A percentile compares a stretch with the other conserved stretches of the same genome.
Evolutionary conservation across 2,888 invertebrate genomes (phyloP).

Genomic region (Tiliacea citrago): DNA sequence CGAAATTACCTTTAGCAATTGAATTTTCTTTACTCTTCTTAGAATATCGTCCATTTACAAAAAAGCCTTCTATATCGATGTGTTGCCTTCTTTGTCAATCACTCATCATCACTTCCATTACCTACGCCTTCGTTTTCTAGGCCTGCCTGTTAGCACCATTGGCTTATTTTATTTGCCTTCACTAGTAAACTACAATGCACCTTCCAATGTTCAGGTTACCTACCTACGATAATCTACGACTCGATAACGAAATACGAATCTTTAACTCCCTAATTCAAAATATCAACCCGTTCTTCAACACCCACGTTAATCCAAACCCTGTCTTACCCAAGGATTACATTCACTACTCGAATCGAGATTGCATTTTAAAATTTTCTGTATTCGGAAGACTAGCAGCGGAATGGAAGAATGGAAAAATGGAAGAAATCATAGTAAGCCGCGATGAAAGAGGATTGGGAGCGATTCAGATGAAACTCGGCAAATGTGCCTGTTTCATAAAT

Average conservation of each 20-base stretch:
- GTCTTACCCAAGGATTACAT: conserved; percentile 30
- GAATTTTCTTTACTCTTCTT: neutral
- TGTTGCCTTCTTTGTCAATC: neutral
- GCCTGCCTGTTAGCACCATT: neutral
- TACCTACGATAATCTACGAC: too few species aligned
- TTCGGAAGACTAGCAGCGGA: conserved; percentile 20
- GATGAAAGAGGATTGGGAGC: conserved; percentile 42
- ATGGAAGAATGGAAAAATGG: conserved; percentile 49
- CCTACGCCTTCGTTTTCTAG: neutral
- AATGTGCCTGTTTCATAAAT: conserved; percentile 35
- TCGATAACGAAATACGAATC: too few species aligned
- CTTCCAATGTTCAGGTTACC: neutral
- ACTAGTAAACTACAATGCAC: neutral
- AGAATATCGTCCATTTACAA: neutral
- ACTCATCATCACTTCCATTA: neutral
- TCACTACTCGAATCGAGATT: conserved; percentile 38
- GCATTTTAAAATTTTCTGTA: conserved; percentile 38
- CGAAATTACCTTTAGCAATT: neutral
- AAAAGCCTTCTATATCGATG: neutral
- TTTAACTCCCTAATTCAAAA: neutral
- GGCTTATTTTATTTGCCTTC: neutral
- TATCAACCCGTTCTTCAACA: neutral
- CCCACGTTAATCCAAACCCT: neutral
- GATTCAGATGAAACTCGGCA: conserved; percentile 44
- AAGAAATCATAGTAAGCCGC: conserved; percentile 51